Percentiles rank a stretch among this genome's conserved stretches.
These are phyloP conservation scores for Nesogale talazaci DNA, from an alignment of 2,113 vertebrate species.

Conservation along the genomic window DNA sequence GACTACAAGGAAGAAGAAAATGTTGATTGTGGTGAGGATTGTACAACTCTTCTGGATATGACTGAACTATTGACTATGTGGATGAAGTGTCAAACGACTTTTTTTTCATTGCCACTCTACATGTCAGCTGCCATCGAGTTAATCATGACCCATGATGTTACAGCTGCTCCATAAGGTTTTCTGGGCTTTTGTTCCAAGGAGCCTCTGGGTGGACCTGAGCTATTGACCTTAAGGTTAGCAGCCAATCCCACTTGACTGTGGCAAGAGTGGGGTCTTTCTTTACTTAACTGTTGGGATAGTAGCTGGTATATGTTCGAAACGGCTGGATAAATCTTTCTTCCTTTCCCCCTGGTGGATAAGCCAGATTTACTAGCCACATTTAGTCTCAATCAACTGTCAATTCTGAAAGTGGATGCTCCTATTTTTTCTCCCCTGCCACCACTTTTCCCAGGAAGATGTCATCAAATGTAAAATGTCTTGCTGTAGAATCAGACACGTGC, in stretches of 20 bases:
- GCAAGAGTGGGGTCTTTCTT: constrained; percentile 25
- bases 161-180: neutral
- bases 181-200: neutral
- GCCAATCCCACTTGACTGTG: neutral
- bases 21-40: no score
- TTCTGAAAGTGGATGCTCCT: neutral
- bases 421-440: neutral
- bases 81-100: no score
- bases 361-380: neutral
- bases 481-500: neutral
- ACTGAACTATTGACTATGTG: no score
- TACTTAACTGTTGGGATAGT: neutral
- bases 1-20: no score
- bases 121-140: neutral
- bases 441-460: constrained; percentile 32
- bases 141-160: neutral
- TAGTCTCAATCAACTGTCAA: neutral
- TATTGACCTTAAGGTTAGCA: neutral
- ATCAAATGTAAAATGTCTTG: neutral
- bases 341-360: neutral
- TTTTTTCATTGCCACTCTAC: no score
- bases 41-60: no score
- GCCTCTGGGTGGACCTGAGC: neutral
- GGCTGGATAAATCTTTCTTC: neutral
- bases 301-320: neutral